Evolutionary conservation across 2,113 vertebrate genomes (phyloP).

Genomic region (Ochotona princeps): DNA sequence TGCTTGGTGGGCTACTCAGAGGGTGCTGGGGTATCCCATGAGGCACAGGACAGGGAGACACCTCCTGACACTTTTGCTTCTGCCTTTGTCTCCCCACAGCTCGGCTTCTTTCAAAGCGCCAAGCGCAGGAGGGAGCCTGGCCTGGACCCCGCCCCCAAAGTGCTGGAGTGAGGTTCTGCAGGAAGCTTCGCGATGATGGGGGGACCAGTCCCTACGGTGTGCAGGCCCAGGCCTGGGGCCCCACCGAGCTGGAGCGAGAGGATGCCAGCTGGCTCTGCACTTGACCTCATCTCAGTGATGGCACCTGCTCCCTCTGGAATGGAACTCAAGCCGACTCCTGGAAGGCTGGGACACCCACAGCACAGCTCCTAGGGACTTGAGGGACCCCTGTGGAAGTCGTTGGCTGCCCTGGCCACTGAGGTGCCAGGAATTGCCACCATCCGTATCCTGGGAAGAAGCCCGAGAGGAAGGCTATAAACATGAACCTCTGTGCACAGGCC

Average conservation of each 20-base stretch:
- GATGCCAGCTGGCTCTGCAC: conserved; percentile 59
- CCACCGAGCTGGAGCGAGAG: conserved; percentile 18
- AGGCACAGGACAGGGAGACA: neutral
- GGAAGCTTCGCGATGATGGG: conserved; percentile 1
- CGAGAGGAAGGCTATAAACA: conserved; percentile 12
- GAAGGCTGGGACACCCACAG: conserved; percentile 5
- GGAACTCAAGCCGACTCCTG: conserved; percentile 51
- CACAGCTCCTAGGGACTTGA: conserved; percentile 11
- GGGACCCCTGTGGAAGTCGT: conserved; percentile 9
- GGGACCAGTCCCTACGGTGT: neutral
- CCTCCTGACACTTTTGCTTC: neutral
- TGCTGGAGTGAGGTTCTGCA: conserved; percentile 83
- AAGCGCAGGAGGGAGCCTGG: conserved; percentile 85
- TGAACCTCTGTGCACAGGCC: neutral
- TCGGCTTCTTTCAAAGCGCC: conserved; percentile 95
- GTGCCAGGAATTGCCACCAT: conserved; percentile 46
- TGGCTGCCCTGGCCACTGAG: neutral
- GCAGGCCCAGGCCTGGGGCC: conserved; percentile 40
- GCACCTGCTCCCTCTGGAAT: conserved; percentile 25
- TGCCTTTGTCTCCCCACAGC: conserved; percentile 83
- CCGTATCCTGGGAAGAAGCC: conserved; percentile 25
- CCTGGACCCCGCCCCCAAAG: conserved; percentile 83
- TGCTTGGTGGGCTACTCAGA: no score
- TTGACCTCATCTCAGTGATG: conserved; percentile 55
- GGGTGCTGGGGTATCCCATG: neutral